Base-by-base conservation (phyloP, 2,113 vertebrate genomes). In the Chaetura pelagica region DNA sequence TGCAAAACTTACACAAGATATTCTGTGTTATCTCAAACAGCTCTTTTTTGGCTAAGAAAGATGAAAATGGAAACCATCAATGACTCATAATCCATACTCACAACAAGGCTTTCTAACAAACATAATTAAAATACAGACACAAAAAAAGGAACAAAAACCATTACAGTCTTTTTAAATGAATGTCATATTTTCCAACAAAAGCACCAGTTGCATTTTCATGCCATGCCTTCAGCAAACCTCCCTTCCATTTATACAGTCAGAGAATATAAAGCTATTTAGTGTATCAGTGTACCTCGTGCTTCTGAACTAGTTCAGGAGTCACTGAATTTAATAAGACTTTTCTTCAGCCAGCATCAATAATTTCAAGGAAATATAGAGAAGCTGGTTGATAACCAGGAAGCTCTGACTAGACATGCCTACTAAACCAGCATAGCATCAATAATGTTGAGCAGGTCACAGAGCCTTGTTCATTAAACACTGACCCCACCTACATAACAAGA, bases 21-120 rank as follows among this genome's bases (percentile, higher is more conserved):
- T 17, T 79, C 58, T 69, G 40, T 61, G 52, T 83, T 87, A 93
- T 73, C 30, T 94, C 67, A 78, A 81, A 84, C 5, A 87, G 44
- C 32, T 89, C 69, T 79, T 72, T 87, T 87, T 91, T 85, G 27
- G 52, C 74, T 95, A 75, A n/a, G 21, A 95, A 93, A 76, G 18
- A 89, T 62, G 40, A 29, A 87, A 91, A 84, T 51, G 7, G 51
- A 91, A 93, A 91, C 34, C 4, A 6, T 59, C 76, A 81, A 35
- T 63, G 17, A 74, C 24, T 74, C 21, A 49, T 55, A 62, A 49
- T 6, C 27, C 61, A 34, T 42, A 48, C 4, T 49, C 22, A 34
- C 15, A 84, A 59, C 16, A 77, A 79, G 22, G 46, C 10, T 90
- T 93, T 72, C 40, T 51, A 79, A 64, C 22, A 63, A 93, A 79